Base-by-base conservation (phyloP, 1,140 invertebrate species). In the Andrena cerasifolii region DNA sequence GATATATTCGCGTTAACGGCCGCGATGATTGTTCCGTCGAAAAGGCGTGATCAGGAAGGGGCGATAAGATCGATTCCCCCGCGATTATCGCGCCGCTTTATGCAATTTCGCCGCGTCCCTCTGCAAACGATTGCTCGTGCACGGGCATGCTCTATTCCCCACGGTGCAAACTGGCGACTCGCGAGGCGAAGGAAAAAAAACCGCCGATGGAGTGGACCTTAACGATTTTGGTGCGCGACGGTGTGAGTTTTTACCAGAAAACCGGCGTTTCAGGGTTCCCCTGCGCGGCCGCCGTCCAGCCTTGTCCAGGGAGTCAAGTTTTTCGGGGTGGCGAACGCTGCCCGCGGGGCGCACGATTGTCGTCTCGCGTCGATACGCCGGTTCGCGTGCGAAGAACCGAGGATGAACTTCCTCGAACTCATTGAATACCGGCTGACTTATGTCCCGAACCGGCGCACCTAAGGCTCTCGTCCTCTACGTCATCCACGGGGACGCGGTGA, bases 351-450 rank as follows among this genome's bases (percentile, higher is more conserved):
- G 58, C 24, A 54, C 58, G 68, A 59, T 78, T 76, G 82, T 82
- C 82, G 84, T 85, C 79, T 79, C 80, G 72, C 81, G 79, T 86
- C 80, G 80, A 79, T 82, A 80, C 82, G 79, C 78, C 61, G 63
- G 78, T 80, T 86, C 79, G 86, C 86, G 83, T 88, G 87, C 86
- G 63, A 80, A 75, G 53, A 67, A 79, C 81, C 78, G 80, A 80
- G 67, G 81, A 83, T 83, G 80, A 85, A 82, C 71, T 87, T 88
- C 84, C 80, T 84, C 83, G 84, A 88, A 89, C 85, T 89, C 87
- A 85, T 86, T 86, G 88, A 88, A 89, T 86, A 87, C 83, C 75
- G 79, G 82, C 67, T 89, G 85, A 89, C 86, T 89, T 89, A 89
- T 88, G 85, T 84, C 68, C 53, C 54, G 18, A 61, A 7, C 14